Evolutionary conservation across 2,113 vertebrate genomes (phyloP).

Genomic region (Ovis aries): DNA sequence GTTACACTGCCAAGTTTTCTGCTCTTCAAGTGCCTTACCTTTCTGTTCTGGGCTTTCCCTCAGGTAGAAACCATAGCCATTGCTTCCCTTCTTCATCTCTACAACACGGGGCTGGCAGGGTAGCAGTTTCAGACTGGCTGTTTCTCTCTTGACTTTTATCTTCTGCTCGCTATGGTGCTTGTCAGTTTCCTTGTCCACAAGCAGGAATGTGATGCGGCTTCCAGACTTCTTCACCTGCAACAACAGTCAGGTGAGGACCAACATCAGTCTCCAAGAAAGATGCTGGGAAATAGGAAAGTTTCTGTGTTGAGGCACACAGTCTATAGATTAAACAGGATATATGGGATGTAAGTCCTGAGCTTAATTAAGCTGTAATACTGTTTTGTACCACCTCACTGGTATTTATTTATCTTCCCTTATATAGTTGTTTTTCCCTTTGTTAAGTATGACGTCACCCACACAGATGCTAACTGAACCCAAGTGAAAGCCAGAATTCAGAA

Average conservation of each 20-base stretch:
- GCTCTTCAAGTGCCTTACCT: constrained; percentile 70
- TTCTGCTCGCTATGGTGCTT: constrained; percentile 77
- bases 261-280: fast-evolving
- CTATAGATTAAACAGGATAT: background rate
- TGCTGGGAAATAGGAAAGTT: background rate
- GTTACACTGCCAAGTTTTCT: background rate
- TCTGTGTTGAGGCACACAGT: fast-evolving
- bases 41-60: constrained; percentile 72
- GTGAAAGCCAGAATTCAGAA: background rate
- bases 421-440: background rate
- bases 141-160: constrained; percentile 76
- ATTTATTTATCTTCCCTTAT: background rate
- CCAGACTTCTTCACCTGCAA: constrained; percentile 85
- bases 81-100: constrained; percentile 81
- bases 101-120: constrained; percentile 84
- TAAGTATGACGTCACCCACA: background rate
- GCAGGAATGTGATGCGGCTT: constrained; percentile 83
- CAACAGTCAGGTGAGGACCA: background rate
- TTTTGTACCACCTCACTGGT: background rate
- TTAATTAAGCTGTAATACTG: background rate
- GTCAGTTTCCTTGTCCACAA: constrained; percentile 87
- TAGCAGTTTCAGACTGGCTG: constrained; percentile 82
- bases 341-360: fast-evolving
- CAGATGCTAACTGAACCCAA: background rate
- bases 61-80: constrained; percentile 91